Conservation (phyloP, 2,797 vertebrate genomes). For the Tympanoctomys barrerae region DNA sequence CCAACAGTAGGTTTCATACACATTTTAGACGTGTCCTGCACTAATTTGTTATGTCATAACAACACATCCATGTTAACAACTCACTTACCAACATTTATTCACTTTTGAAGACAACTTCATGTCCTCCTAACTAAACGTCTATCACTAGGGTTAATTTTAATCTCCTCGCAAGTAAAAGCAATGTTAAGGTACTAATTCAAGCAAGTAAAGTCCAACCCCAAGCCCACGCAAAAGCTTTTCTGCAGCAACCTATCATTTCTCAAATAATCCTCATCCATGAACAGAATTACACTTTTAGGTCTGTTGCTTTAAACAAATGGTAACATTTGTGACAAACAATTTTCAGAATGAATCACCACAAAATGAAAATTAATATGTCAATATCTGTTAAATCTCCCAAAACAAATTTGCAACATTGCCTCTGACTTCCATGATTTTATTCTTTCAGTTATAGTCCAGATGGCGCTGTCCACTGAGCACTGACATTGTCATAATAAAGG, state of each 20-base stretch:
- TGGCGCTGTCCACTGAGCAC: neutral
- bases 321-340: conserved; percentile 54
- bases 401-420: conserved; percentile 65
- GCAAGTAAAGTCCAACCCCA: neutral
- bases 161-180: conserved; percentile 13
- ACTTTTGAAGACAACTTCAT: neutral
- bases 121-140: neutral
- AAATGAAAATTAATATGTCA: conserved; percentile 70
- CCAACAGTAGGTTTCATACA: rapidly evolving
- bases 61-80: neutral
- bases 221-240: neutral
- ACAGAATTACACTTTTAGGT: conserved; percentile 61
- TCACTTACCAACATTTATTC: conserved; percentile 3
- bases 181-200: neutral
- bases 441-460: conserved; percentile 54
- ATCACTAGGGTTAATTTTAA: neutral
- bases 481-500: conserved; percentile 51
- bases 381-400: conserved; percentile 55
- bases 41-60: neutral
- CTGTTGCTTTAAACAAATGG: conserved; percentile 62
- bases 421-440: conserved; percentile 58
- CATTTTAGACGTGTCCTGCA: neutral
- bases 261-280: neutral
- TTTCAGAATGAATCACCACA: conserved; percentile 70
- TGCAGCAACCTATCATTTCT: neutral